phyloP scores from a whole-genome alignment of 1,140 invertebrate species.

The Calosoma granatense region DNA sequence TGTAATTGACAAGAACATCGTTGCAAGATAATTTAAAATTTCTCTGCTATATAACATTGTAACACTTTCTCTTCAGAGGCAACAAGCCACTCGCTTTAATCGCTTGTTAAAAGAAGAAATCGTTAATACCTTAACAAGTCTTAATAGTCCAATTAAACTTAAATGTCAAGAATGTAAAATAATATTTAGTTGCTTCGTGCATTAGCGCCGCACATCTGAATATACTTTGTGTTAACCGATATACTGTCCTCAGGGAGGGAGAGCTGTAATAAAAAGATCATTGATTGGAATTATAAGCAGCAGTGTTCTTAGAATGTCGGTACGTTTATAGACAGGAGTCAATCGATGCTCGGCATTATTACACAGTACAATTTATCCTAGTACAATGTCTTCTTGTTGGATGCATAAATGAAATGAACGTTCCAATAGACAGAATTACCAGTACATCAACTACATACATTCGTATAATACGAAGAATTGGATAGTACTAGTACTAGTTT shows the following conservation, averaged over 20 bases:
- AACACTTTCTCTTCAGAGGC: neutral
- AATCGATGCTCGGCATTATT: neutral
- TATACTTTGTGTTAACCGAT: neutral
- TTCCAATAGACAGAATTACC: too few species aligned
- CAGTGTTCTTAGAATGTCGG: neutral
- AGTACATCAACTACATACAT: too few species aligned
- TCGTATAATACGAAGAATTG: too few species aligned
- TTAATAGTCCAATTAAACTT: neutral
- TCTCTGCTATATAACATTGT: too few species aligned
- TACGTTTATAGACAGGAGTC: neutral
- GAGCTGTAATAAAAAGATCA: neutral
- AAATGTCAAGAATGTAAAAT: neutral
- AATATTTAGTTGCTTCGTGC: neutral
- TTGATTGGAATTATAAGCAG: neutral
- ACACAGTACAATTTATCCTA: too few species aligned
- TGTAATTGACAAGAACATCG: too few species aligned
- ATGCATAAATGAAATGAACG: too few species aligned
- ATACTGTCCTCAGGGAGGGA: neutral
- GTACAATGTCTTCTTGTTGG: too few species aligned
- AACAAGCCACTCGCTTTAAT: too few species aligned
- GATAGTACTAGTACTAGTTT: too few species aligned
- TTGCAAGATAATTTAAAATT: too few species aligned
- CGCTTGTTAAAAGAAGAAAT: too few species aligned
- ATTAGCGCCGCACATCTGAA: neutral
- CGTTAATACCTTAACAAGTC: neutral